Conservation (phyloP, 2,113 vertebrate species). For the Herpailurus yagouaroundi region DNA sequence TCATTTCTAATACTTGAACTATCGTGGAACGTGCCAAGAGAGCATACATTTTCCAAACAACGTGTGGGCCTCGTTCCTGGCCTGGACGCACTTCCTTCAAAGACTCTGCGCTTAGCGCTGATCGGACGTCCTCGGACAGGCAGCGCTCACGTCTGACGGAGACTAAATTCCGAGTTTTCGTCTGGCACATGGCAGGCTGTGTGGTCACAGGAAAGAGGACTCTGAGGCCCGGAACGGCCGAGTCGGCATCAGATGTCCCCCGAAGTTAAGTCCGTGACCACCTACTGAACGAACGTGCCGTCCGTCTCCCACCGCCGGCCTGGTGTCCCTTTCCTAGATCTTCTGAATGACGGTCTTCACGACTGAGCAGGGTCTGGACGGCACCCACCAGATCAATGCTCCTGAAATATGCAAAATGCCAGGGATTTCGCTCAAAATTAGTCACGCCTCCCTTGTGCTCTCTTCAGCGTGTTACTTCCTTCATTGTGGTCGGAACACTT, state of each 20-base stretch:
- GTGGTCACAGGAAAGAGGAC: background rate
- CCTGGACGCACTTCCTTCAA: background rate
- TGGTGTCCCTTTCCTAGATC: background rate
- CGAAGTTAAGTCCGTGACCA: background rate
- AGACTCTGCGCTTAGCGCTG: background rate
- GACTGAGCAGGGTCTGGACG: background rate
- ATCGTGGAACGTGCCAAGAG: constrained; percentile 45
- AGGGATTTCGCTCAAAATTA: rapidly evolving
- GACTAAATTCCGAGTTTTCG: background rate
- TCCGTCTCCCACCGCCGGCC: background rate
- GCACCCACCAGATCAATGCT: rapidly evolving
- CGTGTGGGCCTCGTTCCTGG: background rate
- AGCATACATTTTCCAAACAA: constrained; percentile 32
- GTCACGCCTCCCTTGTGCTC: background rate
- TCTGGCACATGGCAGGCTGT: background rate
- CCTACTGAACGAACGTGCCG: background rate
- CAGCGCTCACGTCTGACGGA: constrained; percentile 17
- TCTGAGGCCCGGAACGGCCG: background rate
- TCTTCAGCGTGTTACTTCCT: rapidly evolving
- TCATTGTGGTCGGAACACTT: rapidly evolving
- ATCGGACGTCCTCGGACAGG: constrained; percentile 46
- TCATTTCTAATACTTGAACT: constrained; percentile 58
- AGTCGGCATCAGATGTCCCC: background rate
- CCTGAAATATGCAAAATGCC: rapidly evolving
- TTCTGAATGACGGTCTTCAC: rapidly evolving